Evolutionary conservation across 2,888 invertebrate genomes (phyloP).

Genomic region (Eupithecia exiguata): DNA sequence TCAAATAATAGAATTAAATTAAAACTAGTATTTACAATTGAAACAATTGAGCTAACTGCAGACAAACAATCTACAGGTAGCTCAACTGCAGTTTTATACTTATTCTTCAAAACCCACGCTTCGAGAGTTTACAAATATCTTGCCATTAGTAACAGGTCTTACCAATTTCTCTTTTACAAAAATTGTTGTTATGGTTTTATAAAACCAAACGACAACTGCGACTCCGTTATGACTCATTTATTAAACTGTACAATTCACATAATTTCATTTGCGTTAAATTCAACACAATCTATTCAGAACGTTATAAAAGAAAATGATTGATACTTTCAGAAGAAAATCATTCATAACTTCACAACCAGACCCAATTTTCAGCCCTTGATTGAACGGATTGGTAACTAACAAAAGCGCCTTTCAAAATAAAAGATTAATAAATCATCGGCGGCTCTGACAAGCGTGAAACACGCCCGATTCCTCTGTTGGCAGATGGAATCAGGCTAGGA

Average conservation of each 20-base stretch:
- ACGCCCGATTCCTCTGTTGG: conserved; percentile 34
- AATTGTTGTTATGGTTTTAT: too few species aligned
- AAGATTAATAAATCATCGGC: conserved; percentile 42
- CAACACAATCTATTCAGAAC: background rate
- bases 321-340: conserved; percentile 8
- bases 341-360: conserved; percentile 4
- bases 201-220: background rate
- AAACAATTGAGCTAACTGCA: too few species aligned
- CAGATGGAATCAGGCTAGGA: conserved; percentile 17
- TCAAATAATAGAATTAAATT: too few species aligned
- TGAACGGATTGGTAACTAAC: conserved; percentile 9
- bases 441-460: conserved; percentile 39
- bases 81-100: too few species aligned
- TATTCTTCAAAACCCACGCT: too few species aligned
- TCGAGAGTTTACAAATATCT: too few species aligned
- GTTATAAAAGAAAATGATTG: conserved; percentile 3
- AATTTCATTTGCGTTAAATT: background rate
- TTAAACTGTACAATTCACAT: background rate
- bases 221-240: too few species aligned
- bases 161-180: too few species aligned
- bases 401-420: conserved; percentile 13
- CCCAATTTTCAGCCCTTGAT: conserved; percentile 9
- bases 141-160: too few species aligned
- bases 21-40: too few species aligned
- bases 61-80: too few species aligned